Base-by-base conservation (phyloP, 2,888 invertebrate genomes). In the Holacanthella duospinosa region DNA sequence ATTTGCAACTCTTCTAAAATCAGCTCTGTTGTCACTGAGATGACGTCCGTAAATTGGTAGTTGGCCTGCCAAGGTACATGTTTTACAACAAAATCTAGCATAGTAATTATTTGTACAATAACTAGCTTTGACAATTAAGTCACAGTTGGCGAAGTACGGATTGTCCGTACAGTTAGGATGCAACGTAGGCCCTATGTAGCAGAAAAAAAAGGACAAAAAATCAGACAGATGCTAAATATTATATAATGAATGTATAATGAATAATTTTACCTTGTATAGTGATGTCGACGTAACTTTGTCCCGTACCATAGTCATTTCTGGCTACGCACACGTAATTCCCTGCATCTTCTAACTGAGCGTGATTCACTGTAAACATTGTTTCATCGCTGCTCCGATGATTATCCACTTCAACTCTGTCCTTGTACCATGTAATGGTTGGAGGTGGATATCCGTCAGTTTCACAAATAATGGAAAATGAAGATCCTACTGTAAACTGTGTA, bases 31-130 rank as follows among this genome's bases (percentile, higher is more conserved):
- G 53, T 71, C 72, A 27, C 77, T 75, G 29, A 80, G 74, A 71
- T 81, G 80, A 2, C 80, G 77, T 53, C 80, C 80, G 66, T 76
- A 75, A 2, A 77, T 74, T 24, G 82, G 80, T 64, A 91, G 78
- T 75, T 87, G 87, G 1, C 92, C 92, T 0, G 91, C 90, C 76
- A 88, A 81, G 66, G 91, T 89, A 77, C 95, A 95, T 1, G 93
- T 92, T 77, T 86, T 84, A 79, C 95, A 96, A 79, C 95, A 96
- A 84, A 93, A 93, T 67, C 83, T 83, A 78, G 83, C 84, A 69
- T 91, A 90, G 73, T 78, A 77, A 70, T 83, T 82, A 80, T 95
- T 92, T n/a, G 81, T 80, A 77, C 95, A 96, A 77, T 87, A 90
- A 63, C 83, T 82, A 63, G 86, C 92, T 74, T 83, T 81, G 2